Evolutionary conservation across 2,113 vertebrate genomes (phyloP).

Genomic region (Rhabdomys dilectus): DNA sequence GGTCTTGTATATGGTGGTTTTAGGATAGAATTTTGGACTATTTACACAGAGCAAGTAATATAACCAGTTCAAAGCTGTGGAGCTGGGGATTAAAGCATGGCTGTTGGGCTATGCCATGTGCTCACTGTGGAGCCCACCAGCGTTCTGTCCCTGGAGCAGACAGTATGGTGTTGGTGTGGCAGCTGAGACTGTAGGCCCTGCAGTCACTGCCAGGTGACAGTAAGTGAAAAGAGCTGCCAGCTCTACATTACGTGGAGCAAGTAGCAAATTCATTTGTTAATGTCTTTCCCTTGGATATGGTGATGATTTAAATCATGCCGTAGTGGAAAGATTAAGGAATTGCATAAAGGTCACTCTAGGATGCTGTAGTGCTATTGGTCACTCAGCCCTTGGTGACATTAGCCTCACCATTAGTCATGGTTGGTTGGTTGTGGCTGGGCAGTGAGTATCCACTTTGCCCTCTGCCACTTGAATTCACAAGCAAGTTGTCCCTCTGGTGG

Average conservation of each 20-base stretch:
- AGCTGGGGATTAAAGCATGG: background rate
- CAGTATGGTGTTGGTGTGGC: background rate
- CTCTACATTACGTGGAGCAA: background rate
- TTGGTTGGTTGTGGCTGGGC: background rate
- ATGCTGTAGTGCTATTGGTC: background rate
- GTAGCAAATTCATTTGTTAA: background rate
- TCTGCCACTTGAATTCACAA: background rate
- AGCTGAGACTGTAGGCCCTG: background rate
- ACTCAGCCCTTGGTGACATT: background rate
- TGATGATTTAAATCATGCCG: background rate
- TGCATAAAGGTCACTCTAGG: background rate
- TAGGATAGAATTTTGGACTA: background rate
- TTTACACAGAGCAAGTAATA: slow-evolving; percentile 5
- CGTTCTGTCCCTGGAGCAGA: background rate
- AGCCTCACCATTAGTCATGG: background rate
- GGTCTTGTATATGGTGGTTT: background rate
- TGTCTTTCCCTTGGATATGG: slow-evolving; percentile 2
- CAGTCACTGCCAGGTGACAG: background rate
- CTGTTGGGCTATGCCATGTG: background rate
- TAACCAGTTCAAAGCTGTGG: background rate
- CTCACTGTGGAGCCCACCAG: background rate
- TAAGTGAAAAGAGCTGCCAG: background rate
- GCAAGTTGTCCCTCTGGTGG: background rate
- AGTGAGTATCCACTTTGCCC: background rate
- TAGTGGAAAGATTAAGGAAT: background rate